These are phyloP conservation scores for Stegana nigrithorax DNA, from an alignment of 2,888 invertebrate genomes.

Conservation along the genomic window DNA sequence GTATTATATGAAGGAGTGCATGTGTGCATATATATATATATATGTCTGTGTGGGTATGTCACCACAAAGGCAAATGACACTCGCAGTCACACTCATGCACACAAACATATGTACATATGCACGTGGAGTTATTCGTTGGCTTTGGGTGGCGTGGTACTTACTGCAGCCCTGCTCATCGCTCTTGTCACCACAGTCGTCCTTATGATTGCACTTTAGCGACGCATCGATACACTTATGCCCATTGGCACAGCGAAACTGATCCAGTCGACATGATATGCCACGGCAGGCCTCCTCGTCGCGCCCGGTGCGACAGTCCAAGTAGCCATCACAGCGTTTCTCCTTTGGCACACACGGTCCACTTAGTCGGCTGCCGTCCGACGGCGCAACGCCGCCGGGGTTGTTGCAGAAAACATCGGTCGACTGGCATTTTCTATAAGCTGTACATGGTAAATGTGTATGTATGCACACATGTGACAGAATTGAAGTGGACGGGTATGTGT, in stretches of 20 bases:
- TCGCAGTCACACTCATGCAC: background rate
- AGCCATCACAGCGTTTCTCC: slow-evolving; percentile 91
- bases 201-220: slow-evolving; percentile 85
- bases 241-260: slow-evolving; percentile 87
- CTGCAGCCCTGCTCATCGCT: slow-evolving; percentile 92
- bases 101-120: slow-evolving; percentile 4
- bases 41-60: background rate
- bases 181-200: slow-evolving; percentile 90
- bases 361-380: slow-evolving; percentile 70
- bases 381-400: slow-evolving; percentile 71
- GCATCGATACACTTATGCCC: slow-evolving; percentile 85
- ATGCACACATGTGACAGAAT: background rate
- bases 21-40: background rate
- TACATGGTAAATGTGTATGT: background rate
- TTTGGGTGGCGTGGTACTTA: slow-evolving; percentile 70
- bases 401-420: slow-evolving; percentile 90
- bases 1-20: background rate
- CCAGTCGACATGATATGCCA: slow-evolving; percentile 79
- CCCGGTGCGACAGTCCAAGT: slow-evolving; percentile 85
- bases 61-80: background rate
- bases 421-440: slow-evolving; percentile 90
- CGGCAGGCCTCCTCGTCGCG: slow-evolving; percentile 84
- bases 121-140: background rate
- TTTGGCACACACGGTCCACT: slow-evolving; percentile 88
- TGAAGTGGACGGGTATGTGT: too few species aligned